These are phyloP conservation scores for Eptesicus fuscus DNA, from an alignment of 2,113 vertebrate genomes.

Conservation along the genomic window DNA sequence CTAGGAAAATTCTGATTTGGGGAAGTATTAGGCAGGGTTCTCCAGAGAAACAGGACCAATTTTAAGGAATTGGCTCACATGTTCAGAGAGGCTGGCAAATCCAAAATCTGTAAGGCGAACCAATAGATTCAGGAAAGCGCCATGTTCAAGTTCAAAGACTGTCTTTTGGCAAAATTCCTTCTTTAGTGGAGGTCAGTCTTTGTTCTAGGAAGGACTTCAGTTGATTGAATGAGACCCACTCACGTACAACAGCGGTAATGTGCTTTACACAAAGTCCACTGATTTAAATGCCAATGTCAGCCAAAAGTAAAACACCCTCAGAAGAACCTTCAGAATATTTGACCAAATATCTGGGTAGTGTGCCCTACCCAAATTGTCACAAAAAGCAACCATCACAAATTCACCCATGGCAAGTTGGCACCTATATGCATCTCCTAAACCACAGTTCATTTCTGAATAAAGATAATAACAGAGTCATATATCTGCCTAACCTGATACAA, in stretches of 20 bases:
- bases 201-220: background rate
- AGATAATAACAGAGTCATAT: background rate
- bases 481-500: background rate
- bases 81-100: background rate
- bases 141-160: background rate
- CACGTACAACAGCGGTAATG: background rate
- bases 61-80: background rate
- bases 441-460: background rate
- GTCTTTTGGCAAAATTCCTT: background rate
- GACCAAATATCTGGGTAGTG: background rate
- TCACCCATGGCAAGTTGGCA: background rate
- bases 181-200: background rate
- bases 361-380: background rate
- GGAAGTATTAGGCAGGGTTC: background rate
- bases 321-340: background rate
- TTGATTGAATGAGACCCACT: background rate
- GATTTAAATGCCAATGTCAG: background rate
- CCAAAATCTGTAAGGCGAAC: background rate
- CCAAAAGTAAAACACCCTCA: background rate
- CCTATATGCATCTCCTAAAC: background rate
- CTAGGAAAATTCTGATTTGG: background rate
- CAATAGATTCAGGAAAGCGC: background rate
- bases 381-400: background rate
- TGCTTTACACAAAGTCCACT: background rate
- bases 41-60: background rate